Percentiles rank a stretch among this genome's conserved stretches.
Conservation (phyloP, 1,140 invertebrate genomes). For the Ostrea edulis region DNA sequence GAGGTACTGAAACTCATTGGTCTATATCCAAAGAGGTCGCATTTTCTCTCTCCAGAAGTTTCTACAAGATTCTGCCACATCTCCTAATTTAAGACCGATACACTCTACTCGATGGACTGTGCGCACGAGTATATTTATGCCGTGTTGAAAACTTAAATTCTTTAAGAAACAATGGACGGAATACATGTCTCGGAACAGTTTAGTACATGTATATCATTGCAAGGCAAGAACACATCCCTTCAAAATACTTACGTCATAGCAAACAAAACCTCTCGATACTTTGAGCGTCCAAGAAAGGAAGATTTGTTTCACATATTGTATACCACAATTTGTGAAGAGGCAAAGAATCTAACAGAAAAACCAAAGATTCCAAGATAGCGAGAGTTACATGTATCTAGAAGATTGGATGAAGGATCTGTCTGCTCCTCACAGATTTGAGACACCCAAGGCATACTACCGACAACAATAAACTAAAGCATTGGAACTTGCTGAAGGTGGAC, state of each 20-base stretch:
- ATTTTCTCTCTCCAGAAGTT: conserved; percentile 28
- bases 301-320: background rate
- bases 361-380: conserved; percentile 28
- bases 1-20: conserved; percentile 23
- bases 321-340: background rate
- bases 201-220: background rate
- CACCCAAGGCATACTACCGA: background rate
- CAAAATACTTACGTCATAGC: background rate
- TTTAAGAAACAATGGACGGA: conserved; percentile 14
- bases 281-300: too few species aligned
- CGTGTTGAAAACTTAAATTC: background rate
- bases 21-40: conserved; percentile 2
- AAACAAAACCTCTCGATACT: background rate
- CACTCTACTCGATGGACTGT: conserved; percentile 43
- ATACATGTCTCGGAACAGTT: conserved; percentile 38
- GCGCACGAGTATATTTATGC: background rate
- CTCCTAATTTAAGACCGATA: conserved; percentile 30
- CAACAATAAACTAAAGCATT: conserved; percentile 23
- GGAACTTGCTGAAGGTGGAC: background rate
- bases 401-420: conserved; percentile 32
- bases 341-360: conserved; percentile 11
- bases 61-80: background rate
- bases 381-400: background rate
- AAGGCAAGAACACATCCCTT: background rate
- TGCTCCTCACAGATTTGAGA: background rate